phyloP scores from a whole-genome alignment of 2,888 invertebrate species.

The Meghimatium bilineatum region DNA sequence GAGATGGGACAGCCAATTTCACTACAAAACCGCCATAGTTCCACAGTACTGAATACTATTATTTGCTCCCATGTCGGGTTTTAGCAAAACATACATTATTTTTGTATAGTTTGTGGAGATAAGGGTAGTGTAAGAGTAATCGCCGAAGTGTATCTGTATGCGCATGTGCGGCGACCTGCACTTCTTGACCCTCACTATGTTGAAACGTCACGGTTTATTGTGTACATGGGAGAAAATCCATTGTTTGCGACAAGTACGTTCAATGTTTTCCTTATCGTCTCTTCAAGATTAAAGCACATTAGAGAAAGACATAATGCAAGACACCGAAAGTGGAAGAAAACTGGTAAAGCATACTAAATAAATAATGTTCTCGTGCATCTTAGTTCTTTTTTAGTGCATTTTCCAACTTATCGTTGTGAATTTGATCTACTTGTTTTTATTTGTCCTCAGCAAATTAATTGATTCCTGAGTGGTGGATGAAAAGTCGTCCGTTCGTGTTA shows the following conservation, averaged over 20 bases:
- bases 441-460: not conserved
- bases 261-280: not conserved
- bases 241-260: conserved; percentile 21
- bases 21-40: too few species aligned
- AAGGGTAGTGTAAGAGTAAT: too few species aligned
- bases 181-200: conserved; percentile 48
- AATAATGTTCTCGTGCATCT: not conserved
- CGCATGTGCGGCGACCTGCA: conserved; percentile 49
- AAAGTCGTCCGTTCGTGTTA: not conserved
- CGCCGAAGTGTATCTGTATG: too few species aligned
- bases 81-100: too few species aligned
- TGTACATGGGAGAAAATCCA: conserved; percentile 57
- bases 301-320: conserved; percentile 57
- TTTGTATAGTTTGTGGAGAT: too few species aligned
- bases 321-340: conserved; percentile 62
- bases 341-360: conserved; percentile 58
- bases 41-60: too few species aligned
- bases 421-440: not conserved
- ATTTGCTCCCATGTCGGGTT: too few species aligned
- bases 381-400: not conserved
- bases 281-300: not conserved
- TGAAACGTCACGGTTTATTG: conserved; percentile 56
- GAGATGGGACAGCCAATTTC: too few species aligned
- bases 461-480: not conserved
- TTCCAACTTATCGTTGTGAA: not conserved